Evolutionary conservation across 2,797 vertebrate species (phyloP).

Genomic region (Selene dorsalis): DNA sequence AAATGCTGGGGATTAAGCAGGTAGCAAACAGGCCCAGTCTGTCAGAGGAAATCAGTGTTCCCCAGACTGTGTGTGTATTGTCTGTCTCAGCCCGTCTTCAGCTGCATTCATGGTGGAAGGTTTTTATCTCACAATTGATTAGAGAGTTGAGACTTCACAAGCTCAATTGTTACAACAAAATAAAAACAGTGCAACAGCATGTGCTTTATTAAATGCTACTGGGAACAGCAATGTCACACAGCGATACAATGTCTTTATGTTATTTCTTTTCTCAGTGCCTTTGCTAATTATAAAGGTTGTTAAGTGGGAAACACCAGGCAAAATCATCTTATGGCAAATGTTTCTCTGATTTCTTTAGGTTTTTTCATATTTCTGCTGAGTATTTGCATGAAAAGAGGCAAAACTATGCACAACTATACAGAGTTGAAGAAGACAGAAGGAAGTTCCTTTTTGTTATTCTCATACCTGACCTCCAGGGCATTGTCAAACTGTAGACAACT

Average conservation of each 20-base stretch:
- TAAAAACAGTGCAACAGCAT: slow-evolving; percentile 20
- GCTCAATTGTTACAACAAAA: slow-evolving; percentile 49
- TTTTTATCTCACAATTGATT: slow-evolving; percentile 73
- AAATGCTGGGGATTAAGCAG: slow-evolving; percentile 84
- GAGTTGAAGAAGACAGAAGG: slow-evolving; percentile 65
- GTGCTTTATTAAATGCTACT: slow-evolving; percentile 33
- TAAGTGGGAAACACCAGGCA: slow-evolving; percentile 23
- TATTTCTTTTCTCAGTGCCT: slow-evolving; percentile 18
- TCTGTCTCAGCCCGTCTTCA: slow-evolving; percentile 67
- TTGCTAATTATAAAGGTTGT: slow-evolving; percentile 39
- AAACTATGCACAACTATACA: slow-evolving; percentile 36
- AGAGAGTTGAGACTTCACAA: slow-evolving; percentile 62
- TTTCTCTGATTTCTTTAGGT: slow-evolving; percentile 33
- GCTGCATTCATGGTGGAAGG: slow-evolving; percentile 51
- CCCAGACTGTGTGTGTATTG: slow-evolving; percentile 62
- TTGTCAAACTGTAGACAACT: slow-evolving; percentile 76
- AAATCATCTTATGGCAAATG: slow-evolving; percentile 32
- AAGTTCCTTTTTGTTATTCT: slow-evolving; percentile 73
- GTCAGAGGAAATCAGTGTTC: slow-evolving; percentile 79
- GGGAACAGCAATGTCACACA: slow-evolving; percentile 21
- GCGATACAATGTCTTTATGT: slow-evolving; percentile 14
- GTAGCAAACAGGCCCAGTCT: slow-evolving; percentile 81
- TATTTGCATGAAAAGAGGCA: slow-evolving; percentile 48
- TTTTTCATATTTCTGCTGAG: slow-evolving; percentile 38
- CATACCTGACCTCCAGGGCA: slow-evolving; percentile 75